phyloP scores from a whole-genome alignment of 2,797 vertebrate species.

The Sebastes hubbsi region DNA sequence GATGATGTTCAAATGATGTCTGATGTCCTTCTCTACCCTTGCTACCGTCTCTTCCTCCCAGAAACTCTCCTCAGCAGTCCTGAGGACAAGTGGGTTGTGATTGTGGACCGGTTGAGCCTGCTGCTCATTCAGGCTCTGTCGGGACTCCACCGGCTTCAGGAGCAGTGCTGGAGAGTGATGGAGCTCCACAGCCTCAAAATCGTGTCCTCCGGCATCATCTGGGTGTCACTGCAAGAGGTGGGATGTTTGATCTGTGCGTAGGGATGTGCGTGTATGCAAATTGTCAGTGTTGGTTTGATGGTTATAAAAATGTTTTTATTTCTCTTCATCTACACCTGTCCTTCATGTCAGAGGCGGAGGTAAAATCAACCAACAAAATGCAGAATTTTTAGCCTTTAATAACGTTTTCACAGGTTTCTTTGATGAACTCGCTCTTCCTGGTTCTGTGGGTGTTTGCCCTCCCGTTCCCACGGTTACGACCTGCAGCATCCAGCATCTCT shows the following conservation, averaged over 20 bases:
- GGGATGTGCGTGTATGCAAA: not conserved
- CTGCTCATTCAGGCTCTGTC: slow-evolving; percentile 73
- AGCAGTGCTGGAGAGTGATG: slow-evolving; percentile 79
- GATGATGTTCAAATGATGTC: not conserved
- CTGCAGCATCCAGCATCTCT: slow-evolving; percentile 75
- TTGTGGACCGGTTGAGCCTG: slow-evolving; percentile 75
- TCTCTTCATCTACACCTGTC: not conserved
- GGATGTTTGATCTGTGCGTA: not conserved
- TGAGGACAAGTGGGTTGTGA: slow-evolving; percentile 72
- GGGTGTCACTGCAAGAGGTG: slow-evolving; percentile 84
- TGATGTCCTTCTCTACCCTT: not conserved
- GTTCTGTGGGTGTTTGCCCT: slow-evolving; percentile 83
- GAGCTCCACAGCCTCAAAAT: slow-evolving; percentile 85
- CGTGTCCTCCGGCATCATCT: slow-evolving; percentile 78
- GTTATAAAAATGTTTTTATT: not conserved
- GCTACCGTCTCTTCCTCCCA: slow-evolving; percentile 1
- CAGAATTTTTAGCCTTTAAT: not conserved
- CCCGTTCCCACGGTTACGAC: slow-evolving; percentile 77
- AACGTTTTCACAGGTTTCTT: slow-evolving; percentile 76
- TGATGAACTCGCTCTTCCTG: slow-evolving; percentile 84
- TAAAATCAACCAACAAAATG: not conserved
- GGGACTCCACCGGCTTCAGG: slow-evolving; percentile 70
- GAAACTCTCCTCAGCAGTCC: slow-evolving; percentile 13
- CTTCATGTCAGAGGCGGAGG: not conserved
- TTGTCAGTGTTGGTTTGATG: not conserved